phyloP scores from a whole-genome alignment of 2,797 vertebrate genomes.

The Esox lucius region DNA sequence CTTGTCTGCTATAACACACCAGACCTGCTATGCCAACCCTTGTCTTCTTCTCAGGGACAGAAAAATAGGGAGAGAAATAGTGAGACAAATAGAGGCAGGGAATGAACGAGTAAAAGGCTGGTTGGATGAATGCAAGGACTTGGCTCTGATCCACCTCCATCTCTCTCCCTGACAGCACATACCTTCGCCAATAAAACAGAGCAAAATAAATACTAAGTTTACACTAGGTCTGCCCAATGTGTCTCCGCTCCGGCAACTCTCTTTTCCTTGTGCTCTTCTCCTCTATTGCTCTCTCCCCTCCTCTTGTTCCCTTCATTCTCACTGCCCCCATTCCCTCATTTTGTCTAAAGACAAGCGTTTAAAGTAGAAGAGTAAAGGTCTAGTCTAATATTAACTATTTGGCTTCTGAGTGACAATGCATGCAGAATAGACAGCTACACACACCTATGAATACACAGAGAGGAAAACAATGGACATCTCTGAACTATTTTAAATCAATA shows the following conservation, averaged over 20 bases:
- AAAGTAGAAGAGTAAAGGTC: conserved; percentile 6
- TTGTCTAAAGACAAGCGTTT: conserved; percentile 8
- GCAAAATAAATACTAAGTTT: no score
- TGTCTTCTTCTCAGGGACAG: neutral
- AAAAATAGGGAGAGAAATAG: neutral
- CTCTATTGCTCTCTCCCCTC: neutral
- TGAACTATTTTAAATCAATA: neutral
- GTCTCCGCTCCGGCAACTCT: no score
- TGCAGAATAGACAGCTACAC: no score
- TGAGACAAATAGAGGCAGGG: no score
- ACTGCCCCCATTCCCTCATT: no score
- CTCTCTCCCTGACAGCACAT: conserved; percentile 12
- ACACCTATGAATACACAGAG: no score
- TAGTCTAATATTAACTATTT: conserved; percentile 1
- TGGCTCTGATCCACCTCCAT: conserved; percentile 37
- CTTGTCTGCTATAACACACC: neutral
- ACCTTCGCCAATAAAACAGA: no score
- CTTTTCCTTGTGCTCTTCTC: neutral
- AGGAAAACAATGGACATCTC: conserved; percentile 2
- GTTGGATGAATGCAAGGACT: conserved; percentile 11
- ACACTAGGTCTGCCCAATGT: no score
- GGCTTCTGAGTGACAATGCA: conserved; percentile 9
- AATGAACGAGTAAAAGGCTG: neutral
- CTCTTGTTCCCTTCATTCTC: neutral
- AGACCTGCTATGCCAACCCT: neutral